These are phyloP conservation scores for Mustela nigripes DNA, from an alignment of 2,113 vertebrate species.

Conservation along the genomic window DNA sequence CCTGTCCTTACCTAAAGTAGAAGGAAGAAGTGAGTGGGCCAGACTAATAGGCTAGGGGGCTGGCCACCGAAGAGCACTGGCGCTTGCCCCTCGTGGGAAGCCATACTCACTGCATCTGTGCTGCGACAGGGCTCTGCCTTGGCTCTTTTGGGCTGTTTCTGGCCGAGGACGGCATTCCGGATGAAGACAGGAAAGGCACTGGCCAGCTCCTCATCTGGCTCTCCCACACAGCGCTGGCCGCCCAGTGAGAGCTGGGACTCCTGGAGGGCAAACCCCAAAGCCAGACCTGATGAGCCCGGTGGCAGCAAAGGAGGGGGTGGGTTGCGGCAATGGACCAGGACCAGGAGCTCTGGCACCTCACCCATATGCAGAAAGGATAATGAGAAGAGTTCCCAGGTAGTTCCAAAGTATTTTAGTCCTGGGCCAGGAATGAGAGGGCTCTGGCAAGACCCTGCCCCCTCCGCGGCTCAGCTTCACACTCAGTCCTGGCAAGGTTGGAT, in stretches of 20 bases:
- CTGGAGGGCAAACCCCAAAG: constrained; percentile 59
- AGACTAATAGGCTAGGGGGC: background rate
- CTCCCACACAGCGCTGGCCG: constrained; percentile 82
- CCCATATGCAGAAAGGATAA: background rate
- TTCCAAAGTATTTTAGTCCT: background rate
- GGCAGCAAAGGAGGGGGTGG: background rate
- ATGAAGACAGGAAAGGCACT: constrained; percentile 91
- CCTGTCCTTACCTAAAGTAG: constrained; percentile 92
- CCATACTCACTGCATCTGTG: constrained; percentile 88
- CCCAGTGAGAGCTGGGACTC: constrained; percentile 67
- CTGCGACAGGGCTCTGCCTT: constrained; percentile 87
- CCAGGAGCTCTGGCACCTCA: background rate
- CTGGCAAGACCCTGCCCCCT: background rate
- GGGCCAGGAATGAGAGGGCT: background rate
- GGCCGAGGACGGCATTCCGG: constrained; percentile 93
- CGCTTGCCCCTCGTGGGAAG: background rate
- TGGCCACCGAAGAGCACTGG: background rate
- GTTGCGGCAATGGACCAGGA: background rate
- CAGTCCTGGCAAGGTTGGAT: background rate
- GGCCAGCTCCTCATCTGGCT: constrained; percentile 86
- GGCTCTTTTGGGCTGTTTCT: constrained; percentile 89
- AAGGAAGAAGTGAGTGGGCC: constrained; percentile 62
- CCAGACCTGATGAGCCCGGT: background rate
- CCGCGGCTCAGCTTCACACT: background rate
- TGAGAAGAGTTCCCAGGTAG: background rate